These are phyloP conservation scores for Parascotia fuliginaria DNA, from an alignment of 2,888 invertebrate genomes.

Conservation along the genomic window DNA sequence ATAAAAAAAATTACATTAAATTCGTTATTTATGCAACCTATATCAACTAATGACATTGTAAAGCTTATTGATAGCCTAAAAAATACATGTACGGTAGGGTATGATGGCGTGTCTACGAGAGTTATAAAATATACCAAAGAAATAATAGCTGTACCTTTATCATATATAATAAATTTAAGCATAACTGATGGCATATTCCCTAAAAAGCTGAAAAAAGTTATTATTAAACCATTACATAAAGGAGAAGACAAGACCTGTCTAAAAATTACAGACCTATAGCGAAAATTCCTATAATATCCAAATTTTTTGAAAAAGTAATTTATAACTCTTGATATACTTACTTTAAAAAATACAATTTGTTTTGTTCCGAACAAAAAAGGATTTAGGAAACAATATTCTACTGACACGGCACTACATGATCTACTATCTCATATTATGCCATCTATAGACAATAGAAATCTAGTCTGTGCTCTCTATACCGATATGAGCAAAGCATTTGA, in stretches of 20 bases:
- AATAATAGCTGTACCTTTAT: neutral
- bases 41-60: neutral
- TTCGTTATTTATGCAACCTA: conserved; percentile 1
- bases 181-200: neutral
- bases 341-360: neutral
- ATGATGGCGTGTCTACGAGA: neutral
- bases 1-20: neutral
- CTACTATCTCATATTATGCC: neutral
- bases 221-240: conserved; percentile 1
- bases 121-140: neutral
- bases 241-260: neutral
- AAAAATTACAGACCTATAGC: neutral
- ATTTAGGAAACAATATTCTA: neutral
- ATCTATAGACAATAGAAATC: neutral
- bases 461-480: neutral
- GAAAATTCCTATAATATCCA: neutral
- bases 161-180: neutral
- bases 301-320: neutral
- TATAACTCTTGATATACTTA: neutral
- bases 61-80: neutral
- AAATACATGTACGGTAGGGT: conserved; percentile 1
- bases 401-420: neutral
- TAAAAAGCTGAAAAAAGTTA: neutral
- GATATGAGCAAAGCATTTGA: conserved; percentile 5
- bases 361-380: conserved; percentile 1